phyloP scores from a whole-genome alignment of 2,888 invertebrate species.

The Axea sp. region DNA sequence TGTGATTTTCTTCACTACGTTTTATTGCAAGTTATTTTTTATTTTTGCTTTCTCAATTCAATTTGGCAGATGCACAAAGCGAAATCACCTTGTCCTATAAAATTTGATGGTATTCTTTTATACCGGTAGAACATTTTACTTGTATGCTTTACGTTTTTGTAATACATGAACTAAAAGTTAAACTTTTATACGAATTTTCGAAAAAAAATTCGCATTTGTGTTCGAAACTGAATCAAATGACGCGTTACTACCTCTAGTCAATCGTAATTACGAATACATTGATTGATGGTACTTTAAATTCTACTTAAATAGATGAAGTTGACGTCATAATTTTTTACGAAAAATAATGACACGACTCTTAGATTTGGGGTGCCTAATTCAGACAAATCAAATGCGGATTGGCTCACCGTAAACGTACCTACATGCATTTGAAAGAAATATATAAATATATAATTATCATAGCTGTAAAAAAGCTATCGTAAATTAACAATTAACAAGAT shows the following conservation, averaged over 20 bases:
- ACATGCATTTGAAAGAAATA: slow-evolving; percentile 45
- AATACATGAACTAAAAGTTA: not conserved
- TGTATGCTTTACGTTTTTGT: slow-evolving; percentile 13
- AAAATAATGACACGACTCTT: slow-evolving; percentile 4
- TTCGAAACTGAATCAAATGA: slow-evolving; percentile 26
- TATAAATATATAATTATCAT: slow-evolving; percentile 32
- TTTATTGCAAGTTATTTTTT: too few relatives aligned
- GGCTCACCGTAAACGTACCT: slow-evolving; percentile 41
- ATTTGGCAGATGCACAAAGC: slow-evolving; percentile 19
- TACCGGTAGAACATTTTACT: slow-evolving; percentile 7
- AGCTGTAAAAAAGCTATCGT: slow-evolving; percentile 14
- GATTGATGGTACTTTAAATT: slow-evolving; percentile 13
- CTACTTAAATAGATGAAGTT: not conserved
- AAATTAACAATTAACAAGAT: slow-evolving; percentile 15
- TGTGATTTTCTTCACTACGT: too few relatives aligned
- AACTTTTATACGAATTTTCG: slow-evolving; percentile 37
- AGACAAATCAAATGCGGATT: slow-evolving; percentile 54
- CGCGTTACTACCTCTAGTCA: slow-evolving; percentile 51
- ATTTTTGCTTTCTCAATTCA: too few relatives aligned
- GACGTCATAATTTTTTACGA: slow-evolving; percentile 1
- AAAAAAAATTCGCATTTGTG: slow-evolving; percentile 5
- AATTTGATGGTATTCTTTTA: slow-evolving; percentile 10
- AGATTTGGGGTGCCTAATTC: slow-evolving; percentile 51
- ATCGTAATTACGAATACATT: slow-evolving; percentile 14
- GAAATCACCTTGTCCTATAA: not conserved